A percentile compares a stretch with the other conserved stretches of the same genome.
Conservation (phyloP, 2,797 vertebrate species). For the Pseudochirops cupreus region DNA sequence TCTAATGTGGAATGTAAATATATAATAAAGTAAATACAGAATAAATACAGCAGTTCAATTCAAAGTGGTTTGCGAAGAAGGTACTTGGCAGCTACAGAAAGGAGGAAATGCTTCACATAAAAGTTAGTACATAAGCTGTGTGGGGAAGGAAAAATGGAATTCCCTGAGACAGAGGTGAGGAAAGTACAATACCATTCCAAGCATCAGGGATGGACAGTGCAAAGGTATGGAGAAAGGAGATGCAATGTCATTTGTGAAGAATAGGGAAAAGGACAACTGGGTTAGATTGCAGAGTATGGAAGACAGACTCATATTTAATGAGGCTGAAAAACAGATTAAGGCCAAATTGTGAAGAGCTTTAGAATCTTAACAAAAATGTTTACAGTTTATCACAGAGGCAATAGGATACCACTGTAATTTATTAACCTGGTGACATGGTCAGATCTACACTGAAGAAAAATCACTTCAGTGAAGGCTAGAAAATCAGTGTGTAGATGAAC, state of each 20-base stretch:
- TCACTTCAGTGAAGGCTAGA: neutral
- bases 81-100: neutral
- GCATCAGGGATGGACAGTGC: neutral
- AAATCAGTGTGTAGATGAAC: neutral
- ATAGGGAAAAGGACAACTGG: neutral
- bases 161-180: neutral
- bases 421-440: neutral
- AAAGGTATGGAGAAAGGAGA: neutral
- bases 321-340: neutral
- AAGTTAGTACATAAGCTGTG: neutral
- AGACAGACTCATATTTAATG: neutral
- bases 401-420: neutral
- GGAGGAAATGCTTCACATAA: neutral
- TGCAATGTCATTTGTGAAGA: neutral
- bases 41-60: neutral
- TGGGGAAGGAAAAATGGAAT: neutral
- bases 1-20: neutral
- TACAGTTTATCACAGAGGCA: neutral
- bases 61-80: neutral
- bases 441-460: neutral
- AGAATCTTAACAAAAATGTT: neutral
- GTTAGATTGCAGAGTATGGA: neutral
- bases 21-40: neutral
- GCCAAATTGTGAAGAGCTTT: neutral
- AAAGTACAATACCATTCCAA: neutral